Evolutionary conservation across 2,888 invertebrate species (phyloP), one percentile per base, ranked within the genome.

Genomic region (Trissolcus brochymenae): DNA sequence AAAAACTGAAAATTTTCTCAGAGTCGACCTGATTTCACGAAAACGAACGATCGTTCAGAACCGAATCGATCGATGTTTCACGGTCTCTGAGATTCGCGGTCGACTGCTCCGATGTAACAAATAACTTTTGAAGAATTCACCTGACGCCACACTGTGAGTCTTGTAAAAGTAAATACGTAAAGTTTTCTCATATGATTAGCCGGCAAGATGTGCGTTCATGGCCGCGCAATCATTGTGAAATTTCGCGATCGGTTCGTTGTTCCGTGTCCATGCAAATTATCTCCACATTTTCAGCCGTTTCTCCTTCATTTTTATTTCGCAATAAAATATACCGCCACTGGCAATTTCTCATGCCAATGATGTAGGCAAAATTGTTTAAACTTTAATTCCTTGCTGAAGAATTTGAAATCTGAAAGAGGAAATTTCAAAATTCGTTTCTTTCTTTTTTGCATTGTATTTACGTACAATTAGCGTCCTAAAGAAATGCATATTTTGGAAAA

Each of bases 181-280:
- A 35, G 35, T 35, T 35, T 35, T 35, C 35, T 35, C 62, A 40
- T 54, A 46, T 43, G 75, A 68, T 75, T 53, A 59, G 61, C 51
- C 51, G 29, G 13, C 61, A 41, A 68, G 68, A 68, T 59, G 65
- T 46, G 46, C 56, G 51, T 66, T 66, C 53, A 49, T 50, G 60
- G 19, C 49, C 51, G 56, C 13, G 16, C 70, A 71, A 76, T 70
- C 70, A 75, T 70, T 61, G 75, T 65, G 68, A 75, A 70, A 75
- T 70, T 70, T 70, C 40, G 49, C 75, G 75, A 76, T 70, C 68
- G 55, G 59, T 66, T 71, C 76, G 61, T 76, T 66, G 71, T 71
- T 71, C 71, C 61, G 56, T 76, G 55, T 76, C 76, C 9, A 70
- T 61, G 71, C 65, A 66, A 62, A 76, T 66, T 51, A 56, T 65